Evolutionary conservation across 2,888 invertebrate species (phyloP).

Genomic region (Ceraclea dissimilis): DNA sequence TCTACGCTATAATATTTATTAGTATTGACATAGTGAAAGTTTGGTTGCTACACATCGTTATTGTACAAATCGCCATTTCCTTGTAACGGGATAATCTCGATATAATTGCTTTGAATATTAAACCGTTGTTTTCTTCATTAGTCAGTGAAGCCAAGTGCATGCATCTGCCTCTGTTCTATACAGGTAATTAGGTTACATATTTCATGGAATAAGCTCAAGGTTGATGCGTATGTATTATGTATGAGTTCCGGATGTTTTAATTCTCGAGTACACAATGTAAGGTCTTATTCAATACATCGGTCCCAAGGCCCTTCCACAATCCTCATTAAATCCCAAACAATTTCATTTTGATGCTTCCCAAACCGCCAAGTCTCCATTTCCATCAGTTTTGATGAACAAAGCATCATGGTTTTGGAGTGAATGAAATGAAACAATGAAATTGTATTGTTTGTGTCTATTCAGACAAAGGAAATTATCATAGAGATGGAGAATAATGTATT

Average conservation of each 20-base stretch:
- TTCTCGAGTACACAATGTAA: neutral
- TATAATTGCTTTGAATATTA: slow-evolving; percentile 41
- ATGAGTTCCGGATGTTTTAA: neutral
- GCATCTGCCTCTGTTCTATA: slow-evolving; percentile 51
- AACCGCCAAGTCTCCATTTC: too few relatives aligned
- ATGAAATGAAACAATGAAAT: too few relatives aligned
- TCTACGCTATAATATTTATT: neutral
- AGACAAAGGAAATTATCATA: too few relatives aligned
- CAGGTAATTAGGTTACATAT: slow-evolving; percentile 33
- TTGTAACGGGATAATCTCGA: slow-evolving; percentile 49
- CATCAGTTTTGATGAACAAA: too few relatives aligned
- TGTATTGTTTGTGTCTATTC: too few relatives aligned
- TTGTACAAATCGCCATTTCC: slow-evolving; percentile 43
- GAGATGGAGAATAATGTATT: too few relatives aligned
- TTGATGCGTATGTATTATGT: neutral
- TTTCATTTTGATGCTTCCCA: too few relatives aligned
- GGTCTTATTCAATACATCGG: slow-evolving; percentile 33
- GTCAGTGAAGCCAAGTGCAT: slow-evolving; percentile 51
- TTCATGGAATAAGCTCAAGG: neutral
- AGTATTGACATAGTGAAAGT: slow-evolving; percentile 15
- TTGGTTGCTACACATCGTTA: slow-evolving; percentile 28
- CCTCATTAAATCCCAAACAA: too few relatives aligned
- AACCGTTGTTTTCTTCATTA: slow-evolving; percentile 44
- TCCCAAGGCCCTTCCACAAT: neutral
- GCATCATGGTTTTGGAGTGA: too few relatives aligned